phyloP scores from a whole-genome alignment of 2,113 vertebrate species.

The Asarcornis scutulata region DNA sequence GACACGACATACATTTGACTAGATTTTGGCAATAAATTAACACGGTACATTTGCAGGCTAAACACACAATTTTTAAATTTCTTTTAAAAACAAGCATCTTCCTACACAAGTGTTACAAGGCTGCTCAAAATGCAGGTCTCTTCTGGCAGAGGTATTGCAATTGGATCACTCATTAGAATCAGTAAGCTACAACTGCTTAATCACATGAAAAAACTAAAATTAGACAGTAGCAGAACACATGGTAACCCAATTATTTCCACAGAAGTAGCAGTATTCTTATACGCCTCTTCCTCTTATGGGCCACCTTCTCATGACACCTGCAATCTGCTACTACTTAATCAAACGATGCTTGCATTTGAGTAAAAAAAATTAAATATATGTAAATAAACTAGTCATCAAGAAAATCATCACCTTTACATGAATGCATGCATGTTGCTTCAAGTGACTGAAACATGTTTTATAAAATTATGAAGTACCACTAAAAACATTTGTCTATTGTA shows the following conservation, averaged over 20 bases:
- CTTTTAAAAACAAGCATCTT: conserved; percentile 8
- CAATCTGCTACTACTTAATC: conserved; percentile 34
- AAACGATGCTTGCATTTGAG: background rate
- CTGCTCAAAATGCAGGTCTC: conserved; percentile 13
- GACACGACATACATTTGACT: background rate
- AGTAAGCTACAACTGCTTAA: conserved; percentile 1
- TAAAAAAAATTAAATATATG: conserved; percentile 4
- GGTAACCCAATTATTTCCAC: conserved; percentile 55
- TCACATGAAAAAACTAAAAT: background rate
- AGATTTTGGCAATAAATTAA: background rate
- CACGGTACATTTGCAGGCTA: background rate
- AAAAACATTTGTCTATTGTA: background rate
- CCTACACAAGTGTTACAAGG: background rate
- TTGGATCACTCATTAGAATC: conserved; percentile 31
- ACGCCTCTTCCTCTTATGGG: conserved; percentile 30
- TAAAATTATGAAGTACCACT: background rate
- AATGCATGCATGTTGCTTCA: background rate
- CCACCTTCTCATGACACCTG: background rate
- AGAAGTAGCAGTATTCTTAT: conserved; percentile 27
- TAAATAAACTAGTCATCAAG: background rate
- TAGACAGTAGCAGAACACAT: conserved; percentile 48
- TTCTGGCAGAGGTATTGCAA: background rate
- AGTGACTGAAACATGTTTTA: background rate
- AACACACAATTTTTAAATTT: background rate
- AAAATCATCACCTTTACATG: background rate